phyloP scores from a whole-genome alignment of 2,888 invertebrate genomes.

The Azorinus chamasolen region DNA sequence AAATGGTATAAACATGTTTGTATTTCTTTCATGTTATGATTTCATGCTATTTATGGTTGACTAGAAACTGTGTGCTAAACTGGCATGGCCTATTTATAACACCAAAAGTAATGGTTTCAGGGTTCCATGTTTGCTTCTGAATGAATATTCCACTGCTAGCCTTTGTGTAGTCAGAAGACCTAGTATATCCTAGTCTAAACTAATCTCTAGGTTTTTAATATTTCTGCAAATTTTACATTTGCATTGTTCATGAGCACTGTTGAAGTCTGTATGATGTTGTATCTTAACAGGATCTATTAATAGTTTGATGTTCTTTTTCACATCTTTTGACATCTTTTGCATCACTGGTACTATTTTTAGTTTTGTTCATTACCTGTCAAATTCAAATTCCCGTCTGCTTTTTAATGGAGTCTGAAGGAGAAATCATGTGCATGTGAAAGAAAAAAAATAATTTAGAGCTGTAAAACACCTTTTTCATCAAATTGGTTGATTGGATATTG shows the following conservation, averaged over 20 bases:
- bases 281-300: constrained; percentile 57
- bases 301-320: constrained; percentile 62
- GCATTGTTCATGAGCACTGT: constrained; percentile 6
- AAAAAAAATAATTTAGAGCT: background rate
- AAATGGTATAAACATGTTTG: constrained; percentile 70
- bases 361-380: constrained; percentile 52
- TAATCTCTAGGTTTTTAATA: constrained; percentile 51
- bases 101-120: constrained; percentile 68
- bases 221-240: background rate
- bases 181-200: constrained; percentile 67
- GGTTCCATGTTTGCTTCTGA: constrained; percentile 70
- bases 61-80: constrained; percentile 71
- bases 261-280: constrained; percentile 7
- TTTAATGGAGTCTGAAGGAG: background rate
- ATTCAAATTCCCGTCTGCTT: constrained; percentile 54
- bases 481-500: constrained; percentile 7
- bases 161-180: constrained; percentile 70
- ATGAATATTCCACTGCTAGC: constrained; percentile 69
- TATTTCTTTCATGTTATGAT: constrained; percentile 71
- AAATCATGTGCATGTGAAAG: background rate
- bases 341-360: constrained; percentile 42
- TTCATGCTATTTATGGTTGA: constrained; percentile 70
- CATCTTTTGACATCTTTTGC: constrained; percentile 31
- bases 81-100: constrained; percentile 72
- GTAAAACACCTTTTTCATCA: background rate